Base-by-base conservation (phyloP, 2,888 invertebrate species). In the Podabrus alpinus region DNA sequence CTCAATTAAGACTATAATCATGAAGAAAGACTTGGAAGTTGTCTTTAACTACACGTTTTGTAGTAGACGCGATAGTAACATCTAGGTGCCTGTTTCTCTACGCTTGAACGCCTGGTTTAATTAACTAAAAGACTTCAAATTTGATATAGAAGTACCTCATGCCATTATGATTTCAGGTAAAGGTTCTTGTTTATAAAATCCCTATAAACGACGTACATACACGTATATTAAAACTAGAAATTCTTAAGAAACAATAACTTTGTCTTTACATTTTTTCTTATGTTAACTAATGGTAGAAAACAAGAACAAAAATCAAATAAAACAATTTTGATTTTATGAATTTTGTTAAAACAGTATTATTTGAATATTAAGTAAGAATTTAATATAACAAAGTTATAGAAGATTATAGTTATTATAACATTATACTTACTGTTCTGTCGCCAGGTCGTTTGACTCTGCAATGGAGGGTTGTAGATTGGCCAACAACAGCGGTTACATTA, bases 361-460 rank as follows among this genome's bases (percentile, higher is more conserved):
- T 0, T 3, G 13, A 62, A 11, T 64, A n/a, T 45, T 45, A 45
- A 45, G 7, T 75, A 15, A 66, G 61, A 72, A 70, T 69, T 75
- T 70, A 68, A 70, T 62, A 68, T 59, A 73, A 73, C 75, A 75
- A 75, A 72, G 70, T 66, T 61, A 75, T 75, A 73, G 68, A 67
- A 67, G 66, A 72, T 72, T 59, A 72, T 69, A 70, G 67, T 72
- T 72, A 72, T 45, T 45, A 45, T 45, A 45, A 11, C n/a, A n/a
- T n/a, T n/a, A 45, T 45, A 88, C 93, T 92, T 86, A 95, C 96
- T 87, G 95, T 95, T 86, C 95, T 90, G 86, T 96, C 94, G 68
- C 95, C 95, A 82, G 94, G 94, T 87, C 95, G 94, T 85, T 95
- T 95, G 67, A 95, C 95, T 72, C 95, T 90, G 87, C 96, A 96